Base-by-base conservation (phyloP, 2,797 vertebrate species). In the Gallinago nigripennis region DNA sequence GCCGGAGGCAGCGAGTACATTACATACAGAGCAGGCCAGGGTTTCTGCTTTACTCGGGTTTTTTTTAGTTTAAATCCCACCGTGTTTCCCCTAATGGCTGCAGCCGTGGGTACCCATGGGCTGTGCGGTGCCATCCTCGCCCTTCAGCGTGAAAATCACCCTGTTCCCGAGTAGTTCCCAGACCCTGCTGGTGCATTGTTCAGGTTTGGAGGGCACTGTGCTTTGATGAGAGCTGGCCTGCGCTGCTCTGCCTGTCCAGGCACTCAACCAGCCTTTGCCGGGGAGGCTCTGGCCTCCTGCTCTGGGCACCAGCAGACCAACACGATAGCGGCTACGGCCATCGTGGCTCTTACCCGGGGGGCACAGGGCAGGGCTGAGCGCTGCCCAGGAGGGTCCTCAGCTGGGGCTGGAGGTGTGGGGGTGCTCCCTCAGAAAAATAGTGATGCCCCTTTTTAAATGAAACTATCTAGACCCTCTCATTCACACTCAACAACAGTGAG, bases 1-100 rank as follows among this genome's bases (percentile, higher is more conserved):
- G 95, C 92, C 95, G 94, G 71, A 89, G 97, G 92, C 77, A 92
- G 82, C 63, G 75, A 92, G 92, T 92, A 87, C 72, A 90, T 96
- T 97, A 95, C 96, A 90, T 72, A 43, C 39, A 64, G 41, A 7
- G 2, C 85, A 86, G 76, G 53, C 50, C 54, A 20, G 11, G 27
- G 76, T 70, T 94, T 96, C 96, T 96, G 94, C 51, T 60, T 56
- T 96, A 82, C 88, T 88, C 81, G 63, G 96, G 96, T 91, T 90
- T 80, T 91, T 90, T 80, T 93, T 83, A 58, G 3, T 61, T 73
- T 79, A 77, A 96, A 95, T 75, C 54, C 35, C 19, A 8, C 46
- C n/a, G 20, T 86, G 76, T 78, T 92, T 88, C 86, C 90, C 39
- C 54, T 85, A 58, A 94, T 91, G 58, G 63, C 24, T 94, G 80